Base-by-base conservation (phyloP, 2,888 invertebrate species). In the Calliphora vomitoria region DNA sequence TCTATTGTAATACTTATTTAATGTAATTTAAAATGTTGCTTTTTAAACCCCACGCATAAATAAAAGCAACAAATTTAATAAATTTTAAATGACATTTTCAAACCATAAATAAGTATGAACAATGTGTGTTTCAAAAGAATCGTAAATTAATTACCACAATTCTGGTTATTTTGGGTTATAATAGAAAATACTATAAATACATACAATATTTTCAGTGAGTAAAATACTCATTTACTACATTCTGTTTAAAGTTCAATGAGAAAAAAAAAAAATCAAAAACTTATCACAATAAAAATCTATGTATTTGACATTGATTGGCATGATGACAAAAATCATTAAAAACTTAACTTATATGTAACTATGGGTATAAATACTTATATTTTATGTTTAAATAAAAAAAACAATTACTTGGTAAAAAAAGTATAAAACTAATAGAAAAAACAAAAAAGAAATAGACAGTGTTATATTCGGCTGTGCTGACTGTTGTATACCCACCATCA, bases 251-350 rank as follows among this genome's bases (percentile, higher is more conserved):
- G n/a, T 60, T 25, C 5, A 60, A 31, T 35, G 5, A 31, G 31
- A 31, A 31, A 15, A 15, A 13, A 58, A 8, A 31, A 6, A 15
- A 20, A 38, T 10, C 0, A 20, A 10, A 47, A 6, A 44, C 35
- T 18, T 55, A 44, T 64, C 3, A 50, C 75, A 47, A 35, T 78
- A 15, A 62, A 35, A 50, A 38, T 80, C 15, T 35, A 10, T 80
- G 80, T 18, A 50, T 38, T 60, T 60, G 80, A 80, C 80, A 71
- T 69, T 71, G 60, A 80, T 60, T 80, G 69, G 60, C 80, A 71
- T 11, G 25, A 71, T 20, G 20, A 20, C 38, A 62, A 60, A 58
- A 60, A n/a, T 69, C 31, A 80, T 50, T 62, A 38, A 60, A 38
- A 38, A n/a, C n/a, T n/a, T n/a, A n/a, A n/a, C n/a, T 35, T 41